phyloP scores from a whole-genome alignment of 1,140 invertebrate genomes.

The Heliconius nattereri region DNA sequence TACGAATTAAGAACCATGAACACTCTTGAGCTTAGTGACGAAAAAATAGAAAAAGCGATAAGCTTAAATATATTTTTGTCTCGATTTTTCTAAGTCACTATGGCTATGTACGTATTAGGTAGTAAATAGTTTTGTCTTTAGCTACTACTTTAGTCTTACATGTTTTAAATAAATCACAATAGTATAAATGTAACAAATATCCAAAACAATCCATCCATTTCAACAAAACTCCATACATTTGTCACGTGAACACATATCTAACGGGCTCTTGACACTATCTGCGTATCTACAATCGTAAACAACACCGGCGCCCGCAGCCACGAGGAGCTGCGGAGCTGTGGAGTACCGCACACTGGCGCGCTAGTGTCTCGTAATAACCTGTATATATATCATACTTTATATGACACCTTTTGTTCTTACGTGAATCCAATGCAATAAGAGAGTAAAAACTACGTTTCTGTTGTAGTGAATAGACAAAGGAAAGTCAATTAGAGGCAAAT shows the following conservation, averaged over 20 bases:
- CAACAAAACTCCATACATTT: neutral
- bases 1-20: neutral
- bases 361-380: neutral
- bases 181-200: neutral
- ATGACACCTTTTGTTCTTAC: neutral
- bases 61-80: too few species aligned
- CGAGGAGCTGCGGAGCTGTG: constrained; percentile 11
- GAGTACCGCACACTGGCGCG: constrained; percentile 18
- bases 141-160: too few species aligned
- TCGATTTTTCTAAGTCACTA: too few species aligned
- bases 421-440: constrained; percentile 3
- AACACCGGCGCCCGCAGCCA: constrained; percentile 21
- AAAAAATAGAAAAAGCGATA: too few species aligned
- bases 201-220: neutral
- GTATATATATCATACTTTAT: neutral
- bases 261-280: constrained; percentile 22
- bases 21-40: neutral
- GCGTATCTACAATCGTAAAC: constrained; percentile 27
- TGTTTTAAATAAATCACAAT: too few species aligned
- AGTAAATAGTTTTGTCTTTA: too few species aligned
- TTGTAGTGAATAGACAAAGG: neutral
- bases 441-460: neutral
- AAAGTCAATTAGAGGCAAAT: neutral
- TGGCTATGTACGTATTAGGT: too few species aligned
- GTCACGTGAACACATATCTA: neutral